Conservation (phyloP, 1,140 invertebrate genomes). For the Odontomachus brunneus region DNA sequence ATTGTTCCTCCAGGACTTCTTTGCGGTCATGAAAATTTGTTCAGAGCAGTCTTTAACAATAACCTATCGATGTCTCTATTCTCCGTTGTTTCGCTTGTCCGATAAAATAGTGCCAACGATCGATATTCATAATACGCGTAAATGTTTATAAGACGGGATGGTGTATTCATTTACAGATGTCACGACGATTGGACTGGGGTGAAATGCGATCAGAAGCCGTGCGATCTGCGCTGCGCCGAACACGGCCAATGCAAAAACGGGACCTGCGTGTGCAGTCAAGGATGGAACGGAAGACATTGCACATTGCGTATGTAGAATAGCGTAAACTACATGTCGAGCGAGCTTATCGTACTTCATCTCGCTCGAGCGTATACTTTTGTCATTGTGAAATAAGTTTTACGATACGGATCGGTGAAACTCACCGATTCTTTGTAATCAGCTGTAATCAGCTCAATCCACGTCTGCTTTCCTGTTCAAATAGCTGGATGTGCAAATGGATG, state of each 20-base stretch:
- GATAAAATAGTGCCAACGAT: not conserved
- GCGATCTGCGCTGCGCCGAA: conserved; percentile 96
- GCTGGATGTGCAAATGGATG: conserved; percentile 98
- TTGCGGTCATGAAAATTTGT: no score
- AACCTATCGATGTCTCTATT: not conserved
- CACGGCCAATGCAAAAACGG: conserved; percentile 99
- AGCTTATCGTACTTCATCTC: not conserved
- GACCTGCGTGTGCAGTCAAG: conserved; percentile 97
- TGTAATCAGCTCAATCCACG: not conserved
- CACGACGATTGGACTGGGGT: conserved; percentile 96
- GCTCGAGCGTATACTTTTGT: not conserved
- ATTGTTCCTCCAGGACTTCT: no score
- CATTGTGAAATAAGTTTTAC: conserved; percentile 13
- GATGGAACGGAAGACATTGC: conserved; percentile 99
- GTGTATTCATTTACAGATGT: conserved; percentile 87
- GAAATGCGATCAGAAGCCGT: conserved; percentile 95
- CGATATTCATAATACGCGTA: not conserved
- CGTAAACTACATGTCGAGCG: not conserved
- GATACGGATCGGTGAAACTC: not conserved
- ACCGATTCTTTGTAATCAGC: conserved; percentile 8
- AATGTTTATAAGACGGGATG: not conserved
- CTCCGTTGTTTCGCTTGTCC: not conserved
- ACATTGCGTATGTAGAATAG: conserved; percentile 93
- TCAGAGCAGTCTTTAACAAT: no score
- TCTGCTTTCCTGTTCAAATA: conserved; percentile 82